Evolutionary conservation across 2,888 invertebrate species (phyloP), one percentile per base, ranked within the genome.

Genomic region (Perizoma flavofasciatum): DNA sequence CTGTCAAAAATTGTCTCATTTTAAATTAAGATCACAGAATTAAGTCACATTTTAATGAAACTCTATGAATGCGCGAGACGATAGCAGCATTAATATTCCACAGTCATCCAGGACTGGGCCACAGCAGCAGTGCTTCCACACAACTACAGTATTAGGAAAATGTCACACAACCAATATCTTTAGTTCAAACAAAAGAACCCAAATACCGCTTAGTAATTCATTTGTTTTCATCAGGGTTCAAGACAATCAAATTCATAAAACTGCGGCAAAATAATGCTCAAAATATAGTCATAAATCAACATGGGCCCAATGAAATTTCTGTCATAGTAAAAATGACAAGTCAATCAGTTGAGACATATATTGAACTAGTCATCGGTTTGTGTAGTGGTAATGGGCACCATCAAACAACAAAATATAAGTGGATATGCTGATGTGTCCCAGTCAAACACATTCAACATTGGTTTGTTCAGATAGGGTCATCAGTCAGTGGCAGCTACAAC

Each of bases 11-110:
- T 85, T 88, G 82, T 82, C 82, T 87, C 83, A 81, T 45, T 80
- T 90, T 91, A 92, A 92, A 92, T 89, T 92, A 92, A 88, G 89
- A 92, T 92, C 92, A 92, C 92, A 92, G 92, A 87, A 86, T 87
- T 89, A 91, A 90, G 90, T 92, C 89, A 92, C 91, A 75, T 82
- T 86, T 80, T 59, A 85, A 87, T 88, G 83, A 83, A 85, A 88
- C 83, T 86, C 88, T 83, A 87, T 78, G 83, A 90, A 89, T 85
- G 82, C 72, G 83, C 82, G 82, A 63, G 86, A 89, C 86, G 84
- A 90, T 86, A 80, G 71, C 76, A 77, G 73, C 79, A 78, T 82
- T 81, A 81, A 90, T 91, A 92, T 92, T 92, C 91, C 92, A 92
- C 92, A 92, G 92, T 91, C 92, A 92, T 91, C 83, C 78, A 80